Evolutionary conservation across 2,797 vertebrate species (phyloP).

Genomic region (Myotis pilosus): DNA sequence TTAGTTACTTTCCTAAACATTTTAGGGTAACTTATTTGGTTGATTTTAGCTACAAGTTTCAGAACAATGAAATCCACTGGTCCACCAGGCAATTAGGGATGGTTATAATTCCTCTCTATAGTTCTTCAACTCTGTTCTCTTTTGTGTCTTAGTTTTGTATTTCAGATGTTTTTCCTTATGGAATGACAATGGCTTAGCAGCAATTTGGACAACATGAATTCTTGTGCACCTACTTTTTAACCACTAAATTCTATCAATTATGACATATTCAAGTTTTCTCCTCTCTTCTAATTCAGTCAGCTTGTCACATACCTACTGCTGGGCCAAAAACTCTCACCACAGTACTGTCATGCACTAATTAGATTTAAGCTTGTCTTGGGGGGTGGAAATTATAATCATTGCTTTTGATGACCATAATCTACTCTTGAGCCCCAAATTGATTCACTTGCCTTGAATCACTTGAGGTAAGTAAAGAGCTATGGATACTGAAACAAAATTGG

Average conservation of each 20-base stretch:
- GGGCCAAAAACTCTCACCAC: background rate
- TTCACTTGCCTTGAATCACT: background rate
- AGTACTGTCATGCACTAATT: background rate
- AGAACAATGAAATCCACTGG: background rate
- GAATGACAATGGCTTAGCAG: background rate
- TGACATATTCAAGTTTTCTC: background rate
- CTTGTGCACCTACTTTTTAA: background rate
- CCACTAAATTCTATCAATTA: background rate
- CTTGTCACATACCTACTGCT: background rate
- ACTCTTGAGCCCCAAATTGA: background rate
- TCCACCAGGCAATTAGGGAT: too few relatives aligned
- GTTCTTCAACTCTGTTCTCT: background rate
- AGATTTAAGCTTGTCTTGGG: background rate
- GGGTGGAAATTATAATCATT: background rate
- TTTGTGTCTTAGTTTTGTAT: background rate
- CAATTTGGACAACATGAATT: background rate
- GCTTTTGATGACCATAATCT: background rate
- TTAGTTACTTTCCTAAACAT: background rate
- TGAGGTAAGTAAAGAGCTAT: background rate
- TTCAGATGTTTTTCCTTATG: background rate
- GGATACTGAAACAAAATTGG: background rate
- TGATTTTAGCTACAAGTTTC: background rate
- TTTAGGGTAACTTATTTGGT: background rate
- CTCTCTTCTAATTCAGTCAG: background rate
- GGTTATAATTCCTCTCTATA: background rate